Percentiles rank a stretch among this genome's conserved stretches.
phyloP scores from a whole-genome alignment of 2,797 vertebrate genomes.

The Xyrichtys novacula region DNA sequence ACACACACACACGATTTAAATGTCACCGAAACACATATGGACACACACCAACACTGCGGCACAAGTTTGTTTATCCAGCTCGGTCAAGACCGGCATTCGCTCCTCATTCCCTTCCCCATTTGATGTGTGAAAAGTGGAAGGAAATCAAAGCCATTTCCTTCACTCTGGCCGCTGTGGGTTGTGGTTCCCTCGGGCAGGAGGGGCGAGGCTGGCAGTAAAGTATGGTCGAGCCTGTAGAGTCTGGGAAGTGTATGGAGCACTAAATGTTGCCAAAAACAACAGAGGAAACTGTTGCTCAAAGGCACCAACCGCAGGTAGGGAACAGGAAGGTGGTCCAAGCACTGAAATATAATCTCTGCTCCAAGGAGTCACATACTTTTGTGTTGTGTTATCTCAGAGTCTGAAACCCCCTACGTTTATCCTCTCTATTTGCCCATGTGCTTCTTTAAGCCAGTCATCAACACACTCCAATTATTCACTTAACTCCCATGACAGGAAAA shows the following conservation, averaged over 20 bases:
- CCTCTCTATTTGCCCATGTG: constrained; percentile 32
- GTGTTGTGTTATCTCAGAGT: constrained; percentile 46
- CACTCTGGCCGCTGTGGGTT: constrained; percentile 65
- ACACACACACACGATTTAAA: constrained; percentile 28
- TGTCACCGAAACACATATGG: constrained; percentile 23
- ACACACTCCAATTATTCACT: constrained; percentile 34
- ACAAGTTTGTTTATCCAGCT: constrained; percentile 72
- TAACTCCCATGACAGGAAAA: constrained; percentile 59
- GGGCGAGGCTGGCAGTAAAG: constrained; percentile 65
- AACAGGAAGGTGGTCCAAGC: constrained; percentile 55
- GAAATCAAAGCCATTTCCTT: constrained; percentile 82
- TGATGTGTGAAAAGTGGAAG: constrained; percentile 83
- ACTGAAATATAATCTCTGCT: constrained; percentile 24
- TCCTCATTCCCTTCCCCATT: constrained; percentile 51
- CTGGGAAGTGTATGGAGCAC: constrained; percentile 60
- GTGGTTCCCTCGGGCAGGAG: constrained; percentile 65
- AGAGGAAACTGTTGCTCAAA: constrained; percentile 74
- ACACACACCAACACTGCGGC: constrained; percentile 23
- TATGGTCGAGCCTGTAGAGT: constrained; percentile 39
- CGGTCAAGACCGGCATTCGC: constrained; percentile 46
- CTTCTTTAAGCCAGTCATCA: constrained; percentile 44
- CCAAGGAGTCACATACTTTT: constrained; percentile 31
- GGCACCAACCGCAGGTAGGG: constrained; percentile 62
- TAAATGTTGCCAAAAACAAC: constrained; percentile 73
- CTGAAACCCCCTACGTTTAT: constrained; percentile 33